These are phyloP conservation scores for Pangasius macronema DNA, from an alignment of 2,797 vertebrate genomes.

Conservation along the genomic window DNA sequence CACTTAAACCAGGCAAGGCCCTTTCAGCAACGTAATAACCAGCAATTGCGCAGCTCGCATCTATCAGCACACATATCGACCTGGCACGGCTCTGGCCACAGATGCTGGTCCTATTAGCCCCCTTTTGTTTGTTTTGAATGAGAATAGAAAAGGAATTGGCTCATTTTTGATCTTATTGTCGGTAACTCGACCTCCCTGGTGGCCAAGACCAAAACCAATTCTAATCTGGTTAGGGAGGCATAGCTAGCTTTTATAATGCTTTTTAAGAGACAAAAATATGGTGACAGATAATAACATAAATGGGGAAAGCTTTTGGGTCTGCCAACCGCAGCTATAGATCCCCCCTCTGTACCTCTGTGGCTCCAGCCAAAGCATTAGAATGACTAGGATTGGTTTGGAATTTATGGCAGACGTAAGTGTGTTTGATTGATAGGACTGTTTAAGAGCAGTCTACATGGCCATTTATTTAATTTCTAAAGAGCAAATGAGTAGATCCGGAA, in stretches of 20 bases:
- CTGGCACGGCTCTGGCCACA: constrained; percentile 76
- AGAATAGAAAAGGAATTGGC: constrained; percentile 83
- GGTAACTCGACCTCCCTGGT: constrained; percentile 82
- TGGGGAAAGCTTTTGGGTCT: constrained; percentile 62
- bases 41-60: constrained; percentile 64
- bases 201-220: constrained; percentile 78
- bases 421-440: constrained; percentile 85
- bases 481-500: constrained; percentile 60
- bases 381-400: constrained; percentile 71
- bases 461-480: constrained; percentile 77
- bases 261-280: constrained; percentile 82
- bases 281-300: constrained; percentile 69
- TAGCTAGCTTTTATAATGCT: constrained; percentile 79
- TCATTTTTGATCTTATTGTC: constrained; percentile 84
- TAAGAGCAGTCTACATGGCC: constrained; percentile 76
- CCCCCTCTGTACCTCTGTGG: constrained; percentile 33
- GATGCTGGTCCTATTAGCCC: constrained; percentile 82
- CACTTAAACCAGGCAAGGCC: constrained; percentile 68
- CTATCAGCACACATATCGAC: constrained; percentile 79
- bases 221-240: constrained; percentile 79
- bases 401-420: constrained; percentile 84
- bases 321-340: constrained; percentile 56
- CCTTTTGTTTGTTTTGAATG: constrained; percentile 85
- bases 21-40: constrained; percentile 73
- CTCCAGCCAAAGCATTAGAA: constrained; percentile 65